Base-by-base conservation (phyloP, 2,113 vertebrate species). In the Pycnonotus jocosus region DNA sequence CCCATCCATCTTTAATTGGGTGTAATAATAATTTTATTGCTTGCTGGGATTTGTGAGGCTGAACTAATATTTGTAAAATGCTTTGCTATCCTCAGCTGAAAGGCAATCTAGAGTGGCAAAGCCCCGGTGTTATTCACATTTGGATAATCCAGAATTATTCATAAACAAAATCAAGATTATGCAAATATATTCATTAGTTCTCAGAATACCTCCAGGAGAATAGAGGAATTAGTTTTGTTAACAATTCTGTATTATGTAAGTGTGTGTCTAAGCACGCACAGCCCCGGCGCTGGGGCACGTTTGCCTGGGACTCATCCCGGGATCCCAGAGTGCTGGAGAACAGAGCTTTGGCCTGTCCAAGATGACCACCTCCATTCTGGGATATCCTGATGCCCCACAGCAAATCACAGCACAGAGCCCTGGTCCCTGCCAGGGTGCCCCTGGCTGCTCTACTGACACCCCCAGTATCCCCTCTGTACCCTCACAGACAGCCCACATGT, bases 141-240 rank as follows among this genome's bases (percentile, higher is more conserved):
- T 31, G 60, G 81, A 89, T 96, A 94, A 96, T 95, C 94, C 92
- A 93, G 93, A 95, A 95, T 95, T 94, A 96, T 90, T 95, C 90
- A 93, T 81, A 93, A 97, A 94, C 81, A 95, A 92, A 95, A 88
- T 87, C 87, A 93, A 95, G 96, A 96, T 96, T 94, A 96, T 94
- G 94, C 90, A 96, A 95, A 96, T 85, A 44, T 82, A 93, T 96
- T 95, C 87, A 95, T 95, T 95, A 95, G 72, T 92, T 93, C 87
- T 91, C 83, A 35, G 65, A 80, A 90, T 84, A 90, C 80, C 93
- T 95, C 82, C 90, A 91, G 93, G 93, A 96, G 86, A 96, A 96
- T 8, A 81, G 80, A 71, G 69, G 92, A 95, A 95, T 96, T 94
- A 92, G 92, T 92, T 92, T 90, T 92, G 93, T 90, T 96, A 96